A percentile compares a stretch with the other conserved stretches of the same genome.
These are phyloP conservation scores for Pituophis catenifer DNA, from an alignment of 2,113 vertebrate genomes.

Conservation along the genomic window DNA sequence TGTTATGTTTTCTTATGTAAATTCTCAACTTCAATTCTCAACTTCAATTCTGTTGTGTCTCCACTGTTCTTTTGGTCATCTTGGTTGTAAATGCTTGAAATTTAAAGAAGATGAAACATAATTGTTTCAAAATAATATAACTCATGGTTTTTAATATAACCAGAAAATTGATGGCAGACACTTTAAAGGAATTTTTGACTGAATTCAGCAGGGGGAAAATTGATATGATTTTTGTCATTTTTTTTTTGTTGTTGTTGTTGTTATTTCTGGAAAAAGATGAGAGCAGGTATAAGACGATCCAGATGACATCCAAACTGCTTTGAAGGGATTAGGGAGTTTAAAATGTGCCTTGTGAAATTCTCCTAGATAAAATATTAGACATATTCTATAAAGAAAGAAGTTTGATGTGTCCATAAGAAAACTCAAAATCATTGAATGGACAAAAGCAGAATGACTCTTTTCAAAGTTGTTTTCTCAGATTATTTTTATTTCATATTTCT, in stretches of 20 bases:
- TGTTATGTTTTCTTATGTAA: background rate
- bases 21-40: background rate
- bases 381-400: background rate
- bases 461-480: background rate
- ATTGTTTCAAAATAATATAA: background rate
- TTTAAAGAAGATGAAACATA: background rate
- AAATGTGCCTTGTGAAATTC: background rate
- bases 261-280: background rate
- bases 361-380: background rate
- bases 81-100: background rate
- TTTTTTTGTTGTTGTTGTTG: background rate
- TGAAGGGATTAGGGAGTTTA: background rate
- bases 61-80: background rate
- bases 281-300: background rate
- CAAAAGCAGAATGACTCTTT: background rate
- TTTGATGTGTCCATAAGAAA: background rate
- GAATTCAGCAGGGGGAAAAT: background rate
- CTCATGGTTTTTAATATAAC: background rate
- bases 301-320: background rate
- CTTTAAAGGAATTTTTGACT: background rate
- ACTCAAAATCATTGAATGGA: background rate
- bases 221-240: background rate
- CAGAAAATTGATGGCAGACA: background rate
- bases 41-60: background rate
- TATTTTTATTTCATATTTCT: background rate